These are phyloP conservation scores for Pangasius larnaudii DNA, from an alignment of 2,797 vertebrate species.

Conservation along the genomic window DNA sequence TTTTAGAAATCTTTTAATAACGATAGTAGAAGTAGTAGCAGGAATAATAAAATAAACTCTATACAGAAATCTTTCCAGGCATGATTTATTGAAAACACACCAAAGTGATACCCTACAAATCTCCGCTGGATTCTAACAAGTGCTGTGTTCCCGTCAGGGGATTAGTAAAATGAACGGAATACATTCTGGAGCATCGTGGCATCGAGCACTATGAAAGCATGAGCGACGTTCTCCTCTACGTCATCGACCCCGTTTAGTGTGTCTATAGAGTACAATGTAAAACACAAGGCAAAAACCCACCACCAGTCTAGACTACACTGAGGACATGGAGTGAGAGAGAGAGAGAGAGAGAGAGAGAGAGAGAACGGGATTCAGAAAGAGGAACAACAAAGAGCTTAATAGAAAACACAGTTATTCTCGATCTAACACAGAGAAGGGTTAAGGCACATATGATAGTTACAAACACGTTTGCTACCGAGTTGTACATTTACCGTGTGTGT, in stretches of 20 bases:
- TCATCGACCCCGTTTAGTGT: conserved; percentile 77
- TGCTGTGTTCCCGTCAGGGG: conserved; percentile 86
- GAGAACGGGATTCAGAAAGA: conserved; percentile 62
- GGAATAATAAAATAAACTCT: conserved; percentile 49
- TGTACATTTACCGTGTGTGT: conserved; percentile 78
- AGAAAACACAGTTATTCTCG: conserved; percentile 85
- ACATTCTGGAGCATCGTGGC: conserved; percentile 90
- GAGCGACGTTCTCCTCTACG: conserved; percentile 76
- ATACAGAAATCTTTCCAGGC: conserved; percentile 82
- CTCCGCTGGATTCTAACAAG: conserved; percentile 83
- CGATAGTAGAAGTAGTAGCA: neutral
- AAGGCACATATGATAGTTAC: conserved; percentile 96
- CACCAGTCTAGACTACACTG: conserved; percentile 85
- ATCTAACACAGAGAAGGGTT: conserved; percentile 96
- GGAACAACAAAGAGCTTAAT: conserved; percentile 69
- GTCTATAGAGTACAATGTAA: conserved; percentile 88
- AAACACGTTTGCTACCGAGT: conserved; percentile 92
- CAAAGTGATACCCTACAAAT: conserved; percentile 95
- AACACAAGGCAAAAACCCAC: conserved; percentile 87
- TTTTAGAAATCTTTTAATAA: neutral
- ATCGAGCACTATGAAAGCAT: conserved; percentile 83
- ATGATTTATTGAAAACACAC: conserved; percentile 99
- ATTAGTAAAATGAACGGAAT: conserved; percentile 93
- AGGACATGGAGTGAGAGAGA: conserved; percentile 57
- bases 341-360: conserved; percentile 32